Conservation (phyloP, 2,888 invertebrate genomes). For the Drosophila meridionalis region DNA sequence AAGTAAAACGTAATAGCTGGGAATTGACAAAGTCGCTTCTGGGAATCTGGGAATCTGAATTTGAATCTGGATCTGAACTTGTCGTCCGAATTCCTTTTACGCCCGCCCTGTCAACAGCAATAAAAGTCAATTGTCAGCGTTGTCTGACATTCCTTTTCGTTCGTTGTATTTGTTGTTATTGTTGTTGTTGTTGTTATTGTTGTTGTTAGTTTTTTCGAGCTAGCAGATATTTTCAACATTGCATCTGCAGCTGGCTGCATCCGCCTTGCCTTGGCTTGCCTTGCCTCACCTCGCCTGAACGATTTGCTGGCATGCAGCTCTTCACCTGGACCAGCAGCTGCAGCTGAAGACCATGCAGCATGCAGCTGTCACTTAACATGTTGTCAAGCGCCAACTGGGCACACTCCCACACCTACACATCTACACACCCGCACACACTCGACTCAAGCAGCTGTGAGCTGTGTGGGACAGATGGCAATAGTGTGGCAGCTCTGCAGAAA, state of each 20-base stretch:
- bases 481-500: constrained; percentile 61
- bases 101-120: constrained; percentile 66
- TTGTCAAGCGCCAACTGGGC: constrained; percentile 50
- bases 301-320: constrained; percentile 57
- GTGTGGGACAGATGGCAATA: not conserved
- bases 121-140: constrained; percentile 77
- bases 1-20: constrained; percentile 74
- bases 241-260: constrained; percentile 26
- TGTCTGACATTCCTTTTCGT: constrained; percentile 54
- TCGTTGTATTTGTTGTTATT: constrained; percentile 15
- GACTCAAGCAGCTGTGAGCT: not conserved
- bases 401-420: constrained; percentile 19
- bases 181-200: not conserved
- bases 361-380: constrained; percentile 74
- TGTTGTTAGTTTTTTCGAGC: constrained; percentile 10
- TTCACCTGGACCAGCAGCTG: constrained; percentile 18
- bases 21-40: constrained; percentile 69
- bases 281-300: constrained; percentile 31
- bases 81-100: constrained; percentile 4
- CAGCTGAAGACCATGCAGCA: constrained; percentile 34
- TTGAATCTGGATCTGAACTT: constrained; percentile 17
- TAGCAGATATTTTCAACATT: constrained; percentile 41
- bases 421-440: constrained; percentile 22
- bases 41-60: constrained; percentile 28
- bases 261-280: constrained; percentile 27